These are phyloP conservation scores for Brachionus koreanus DNA, from an alignment of 1,140 invertebrate genomes.

Conservation along the genomic window DNA sequence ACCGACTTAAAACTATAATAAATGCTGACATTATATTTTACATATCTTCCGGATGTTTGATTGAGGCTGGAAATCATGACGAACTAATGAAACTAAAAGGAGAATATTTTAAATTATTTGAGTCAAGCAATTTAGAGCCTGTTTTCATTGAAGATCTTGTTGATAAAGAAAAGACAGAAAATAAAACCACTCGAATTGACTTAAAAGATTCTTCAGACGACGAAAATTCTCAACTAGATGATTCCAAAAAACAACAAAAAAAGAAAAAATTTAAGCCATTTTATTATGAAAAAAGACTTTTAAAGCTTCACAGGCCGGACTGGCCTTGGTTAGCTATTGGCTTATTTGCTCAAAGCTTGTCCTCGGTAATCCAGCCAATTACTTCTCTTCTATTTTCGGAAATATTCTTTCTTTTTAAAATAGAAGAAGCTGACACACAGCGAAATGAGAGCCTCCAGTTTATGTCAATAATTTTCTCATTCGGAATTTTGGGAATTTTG, in stretches of 20 bases:
- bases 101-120: no score
- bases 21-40: constrained; percentile 62
- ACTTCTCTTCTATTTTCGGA: background rate
- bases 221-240: background rate
- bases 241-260: background rate
- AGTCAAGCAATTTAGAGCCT: constrained; percentile 46
- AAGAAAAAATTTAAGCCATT: constrained; percentile 4
- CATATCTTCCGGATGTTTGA: no score
- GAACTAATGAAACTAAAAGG: constrained; percentile 52
- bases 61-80: constrained; percentile 61
- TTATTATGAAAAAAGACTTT: no score
- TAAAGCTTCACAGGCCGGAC: background rate
- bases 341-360: background rate
- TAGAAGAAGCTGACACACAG: background rate
- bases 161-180: background rate
- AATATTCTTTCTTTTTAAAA: constrained; percentile 2
- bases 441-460: background rate
- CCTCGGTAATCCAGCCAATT: background rate
- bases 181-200: background rate
- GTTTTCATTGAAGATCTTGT: background rate
- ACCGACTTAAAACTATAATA: constrained; percentile 63
- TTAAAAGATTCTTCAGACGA: background rate
- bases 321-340: background rate
- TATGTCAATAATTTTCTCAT: background rate
- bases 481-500: background rate